Conservation (phyloP, 2,113 vertebrate genomes). For the Nanorana parkeri region DNA sequence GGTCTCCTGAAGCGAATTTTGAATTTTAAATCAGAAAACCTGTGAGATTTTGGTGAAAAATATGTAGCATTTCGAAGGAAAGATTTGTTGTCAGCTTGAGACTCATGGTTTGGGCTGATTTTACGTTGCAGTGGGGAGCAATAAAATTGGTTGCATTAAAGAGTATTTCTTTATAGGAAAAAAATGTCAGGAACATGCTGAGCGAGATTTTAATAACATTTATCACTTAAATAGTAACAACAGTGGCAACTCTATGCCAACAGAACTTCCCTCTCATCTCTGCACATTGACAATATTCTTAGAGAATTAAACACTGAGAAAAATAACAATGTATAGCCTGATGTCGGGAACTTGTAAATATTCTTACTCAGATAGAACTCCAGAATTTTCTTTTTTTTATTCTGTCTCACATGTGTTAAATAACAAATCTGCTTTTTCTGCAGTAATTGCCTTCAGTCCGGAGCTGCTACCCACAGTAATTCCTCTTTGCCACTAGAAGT, state of each 20-base stretch:
- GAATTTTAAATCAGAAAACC: constrained; percentile 5
- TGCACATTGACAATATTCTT: constrained; percentile 61
- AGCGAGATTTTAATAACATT: constrained; percentile 65
- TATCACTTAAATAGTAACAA: constrained; percentile 69
- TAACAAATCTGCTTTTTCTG: too few species aligned
- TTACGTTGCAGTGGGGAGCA: constrained; percentile 46
- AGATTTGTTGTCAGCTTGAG: constrained; percentile 12
- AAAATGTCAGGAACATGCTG: constrained; percentile 45
- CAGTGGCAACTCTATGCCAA: constrained; percentile 38
- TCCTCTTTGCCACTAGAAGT: too few species aligned
- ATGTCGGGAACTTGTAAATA: neutral
- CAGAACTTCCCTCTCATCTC: constrained; percentile 58
- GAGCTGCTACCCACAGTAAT: too few species aligned
- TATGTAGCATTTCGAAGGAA: constrained; percentile 20
- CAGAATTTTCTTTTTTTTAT: too few species aligned
- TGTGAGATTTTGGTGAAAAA: constrained; percentile 8
- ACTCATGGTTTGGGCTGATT: constrained; percentile 34
- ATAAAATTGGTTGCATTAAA: constrained; percentile 40
- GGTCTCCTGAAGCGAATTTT: constrained; percentile 6
- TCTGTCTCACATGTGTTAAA: too few species aligned
- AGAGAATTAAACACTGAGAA: constrained; percentile 66
- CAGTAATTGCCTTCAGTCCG: too few species aligned
- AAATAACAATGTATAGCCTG: constrained; percentile 62
- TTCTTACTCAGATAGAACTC: neutral
- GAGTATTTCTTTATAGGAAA: constrained; percentile 36